Evolutionary conservation across 2,113 vertebrate species (phyloP).

Genomic region (Penelope pileata): DNA sequence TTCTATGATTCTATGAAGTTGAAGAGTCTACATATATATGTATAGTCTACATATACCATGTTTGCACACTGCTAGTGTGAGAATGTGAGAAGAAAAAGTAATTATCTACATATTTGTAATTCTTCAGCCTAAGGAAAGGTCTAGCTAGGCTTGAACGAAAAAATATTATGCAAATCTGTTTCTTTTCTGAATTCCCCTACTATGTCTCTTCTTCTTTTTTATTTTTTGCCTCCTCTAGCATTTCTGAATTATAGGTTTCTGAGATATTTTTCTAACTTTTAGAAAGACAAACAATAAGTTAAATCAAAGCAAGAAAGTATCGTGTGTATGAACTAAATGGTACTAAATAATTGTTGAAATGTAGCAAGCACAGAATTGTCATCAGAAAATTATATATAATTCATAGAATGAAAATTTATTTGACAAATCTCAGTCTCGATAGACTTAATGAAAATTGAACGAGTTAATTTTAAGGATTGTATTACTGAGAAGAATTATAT

Average conservation of each 20-base stretch:
- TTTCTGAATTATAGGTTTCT: neutral
- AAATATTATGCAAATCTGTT: neutral
- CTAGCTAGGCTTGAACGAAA: neutral
- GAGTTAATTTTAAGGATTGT: neutral
- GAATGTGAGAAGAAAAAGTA: neutral
- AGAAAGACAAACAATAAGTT: neutral
- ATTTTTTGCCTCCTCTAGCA: rapidly evolving
- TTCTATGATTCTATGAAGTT: no score
- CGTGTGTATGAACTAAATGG: neutral
- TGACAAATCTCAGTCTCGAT: neutral
- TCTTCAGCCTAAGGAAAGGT: neutral
- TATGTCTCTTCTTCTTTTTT: neutral
- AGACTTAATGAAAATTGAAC: neutral
- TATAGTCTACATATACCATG: rapidly evolving
- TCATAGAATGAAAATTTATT: neutral
- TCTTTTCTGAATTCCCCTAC: neutral
- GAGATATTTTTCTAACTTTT: neutral
- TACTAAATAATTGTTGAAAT: neutral
- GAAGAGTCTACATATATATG: neutral
- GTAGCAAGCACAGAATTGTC: neutral
- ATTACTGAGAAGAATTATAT: neutral
- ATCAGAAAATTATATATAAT: neutral
- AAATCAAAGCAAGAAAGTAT: neutral
- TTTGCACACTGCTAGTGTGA: neutral
- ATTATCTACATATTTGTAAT: neutral